Evolutionary conservation across 2,797 vertebrate genomes (phyloP).

Genomic region (Danio kyathit): DNA sequence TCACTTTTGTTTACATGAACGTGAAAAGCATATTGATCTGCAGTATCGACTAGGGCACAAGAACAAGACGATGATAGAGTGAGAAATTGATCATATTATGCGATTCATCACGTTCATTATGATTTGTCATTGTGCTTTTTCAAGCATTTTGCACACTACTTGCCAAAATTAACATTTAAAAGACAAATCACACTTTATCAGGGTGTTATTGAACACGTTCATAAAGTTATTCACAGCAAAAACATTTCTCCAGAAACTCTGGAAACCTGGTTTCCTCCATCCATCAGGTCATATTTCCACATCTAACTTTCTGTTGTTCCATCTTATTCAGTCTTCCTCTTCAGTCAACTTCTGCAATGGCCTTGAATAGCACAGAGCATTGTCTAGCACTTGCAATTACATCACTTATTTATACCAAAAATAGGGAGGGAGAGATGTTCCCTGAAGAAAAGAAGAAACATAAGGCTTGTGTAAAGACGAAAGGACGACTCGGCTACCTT

Average conservation of each 20-base stretch:
- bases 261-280: slow-evolving; percentile 65
- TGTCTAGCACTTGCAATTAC: slow-evolving; percentile 64
- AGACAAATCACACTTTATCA: slow-evolving; percentile 66
- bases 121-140: neutral
- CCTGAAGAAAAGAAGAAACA: slow-evolving; percentile 42
- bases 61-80: slow-evolving; percentile 12
- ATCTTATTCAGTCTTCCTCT: slow-evolving; percentile 46
- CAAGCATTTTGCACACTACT: slow-evolving; percentile 1
- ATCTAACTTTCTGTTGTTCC: slow-evolving; percentile 35
- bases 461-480: slow-evolving; percentile 1
- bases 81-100: slow-evolving; percentile 15
- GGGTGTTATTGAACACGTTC: slow-evolving; percentile 72
- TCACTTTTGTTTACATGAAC: slow-evolving; percentile 16
- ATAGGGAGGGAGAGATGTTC: slow-evolving; percentile 50
- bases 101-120: neutral
- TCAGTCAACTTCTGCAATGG: slow-evolving; percentile 53
- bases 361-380: slow-evolving; percentile 55
- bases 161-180: slow-evolving; percentile 67
- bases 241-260: slow-evolving; percentile 67
- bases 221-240: slow-evolving; percentile 66
- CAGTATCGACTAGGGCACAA: neutral
- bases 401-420: slow-evolving; percentile 71
- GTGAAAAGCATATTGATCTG: slow-evolving; percentile 37
- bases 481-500: slow-evolving; percentile 47
- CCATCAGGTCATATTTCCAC: slow-evolving; percentile 55